These are phyloP conservation scores for Hemibagrus guttatus DNA, from an alignment of 2,797 vertebrate genomes.

Conservation along the genomic window DNA sequence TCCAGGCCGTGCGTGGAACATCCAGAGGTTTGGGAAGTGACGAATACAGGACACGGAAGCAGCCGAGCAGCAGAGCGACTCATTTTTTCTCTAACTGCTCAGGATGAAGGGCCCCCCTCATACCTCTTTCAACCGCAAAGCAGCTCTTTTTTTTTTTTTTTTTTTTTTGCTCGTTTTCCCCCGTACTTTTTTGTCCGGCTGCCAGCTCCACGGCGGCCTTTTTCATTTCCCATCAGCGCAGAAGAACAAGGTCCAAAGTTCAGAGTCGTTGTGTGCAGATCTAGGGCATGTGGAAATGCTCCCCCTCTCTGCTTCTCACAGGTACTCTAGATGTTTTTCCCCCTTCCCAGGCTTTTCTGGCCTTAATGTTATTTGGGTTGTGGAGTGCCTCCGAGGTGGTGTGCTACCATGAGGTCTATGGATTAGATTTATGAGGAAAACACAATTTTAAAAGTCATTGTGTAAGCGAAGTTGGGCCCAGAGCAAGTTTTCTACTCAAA, in stretches of 20 bases:
- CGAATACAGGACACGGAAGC: not conserved
- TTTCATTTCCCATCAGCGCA: slow-evolving; percentile 69
- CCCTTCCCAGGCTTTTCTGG: slow-evolving; percentile 30
- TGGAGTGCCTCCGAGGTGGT: not conserved
- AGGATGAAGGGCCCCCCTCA: slow-evolving; percentile 26
- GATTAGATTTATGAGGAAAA: slow-evolving; percentile 19
- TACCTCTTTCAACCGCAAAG: slow-evolving; percentile 41
- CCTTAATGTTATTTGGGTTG: slow-evolving; percentile 32
- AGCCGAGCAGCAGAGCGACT: not conserved
- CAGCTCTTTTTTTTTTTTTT: slow-evolving; percentile 1
- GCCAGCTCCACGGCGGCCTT: slow-evolving; percentile 62
- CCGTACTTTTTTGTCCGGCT: slow-evolving; percentile 39
- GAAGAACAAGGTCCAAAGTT: slow-evolving; percentile 77
- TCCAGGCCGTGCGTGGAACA: not conserved
- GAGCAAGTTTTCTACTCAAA: not conserved
- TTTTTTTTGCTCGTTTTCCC: not conserved
- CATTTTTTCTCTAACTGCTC: slow-evolving; percentile 20
- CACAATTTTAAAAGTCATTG: slow-evolving; percentile 6
- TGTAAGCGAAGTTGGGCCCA: not conserved
- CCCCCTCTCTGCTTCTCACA: slow-evolving; percentile 29
- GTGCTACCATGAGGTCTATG: not conserved
- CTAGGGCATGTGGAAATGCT: slow-evolving; percentile 44
- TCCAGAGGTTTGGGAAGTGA: not conserved
- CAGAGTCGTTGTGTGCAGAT: slow-evolving; percentile 66
- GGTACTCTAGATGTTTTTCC: slow-evolving; percentile 13